Base-by-base conservation (phyloP, 37 sponge, comb jelly and placozoan species). In the Bolinopsis microptera region DNA sequence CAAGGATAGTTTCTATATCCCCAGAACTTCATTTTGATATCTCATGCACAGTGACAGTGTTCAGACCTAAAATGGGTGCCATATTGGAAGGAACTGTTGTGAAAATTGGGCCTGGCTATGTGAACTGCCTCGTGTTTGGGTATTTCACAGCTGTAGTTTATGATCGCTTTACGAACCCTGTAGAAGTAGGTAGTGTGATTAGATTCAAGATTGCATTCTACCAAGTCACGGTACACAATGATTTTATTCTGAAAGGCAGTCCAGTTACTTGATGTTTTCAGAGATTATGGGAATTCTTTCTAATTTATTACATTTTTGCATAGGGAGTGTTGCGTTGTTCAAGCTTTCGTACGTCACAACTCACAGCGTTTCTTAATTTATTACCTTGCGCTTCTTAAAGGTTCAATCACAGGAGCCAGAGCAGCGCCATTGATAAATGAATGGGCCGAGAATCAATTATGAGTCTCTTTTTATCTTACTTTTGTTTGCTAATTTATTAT, bases 11-110 rank as follows among this genome's bases (percentile, higher is more conserved):
- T 25, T 86, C 90, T 13, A 41, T 86, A 25, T 39, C 90, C n/a
- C 90, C 90, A 24, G 90, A 86, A 26, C 90, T 86, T 39, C 90
- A 86, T 39, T 86, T 86, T 41, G 90, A 86, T 26, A n/a, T 86
- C 13, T 39, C 41, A 86, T 86, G 48, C 31, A 16, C 2, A 86
- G 90, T 86, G 31, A 86, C 90, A 16, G 23, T 86, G 3, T 86
- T 86, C 61, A 39, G 26, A 27, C 90, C 90, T 16, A 9, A 41
- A 39, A 0, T 38, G 25, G 90, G 90, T 3, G 41, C 90, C 30
- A 26, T 86, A 0, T 39, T 86, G 0, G 61, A 39, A 41, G 90
- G 90, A 25, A 39, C 61, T 1, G 35, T 86, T 39, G 30, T 86
- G 8, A 86, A 86, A 34, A 33, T 86, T 24, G 90, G 90, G 34